Conservation (phyloP, 2,888 invertebrate species). For the Pachliopta kotzebuea region DNA sequence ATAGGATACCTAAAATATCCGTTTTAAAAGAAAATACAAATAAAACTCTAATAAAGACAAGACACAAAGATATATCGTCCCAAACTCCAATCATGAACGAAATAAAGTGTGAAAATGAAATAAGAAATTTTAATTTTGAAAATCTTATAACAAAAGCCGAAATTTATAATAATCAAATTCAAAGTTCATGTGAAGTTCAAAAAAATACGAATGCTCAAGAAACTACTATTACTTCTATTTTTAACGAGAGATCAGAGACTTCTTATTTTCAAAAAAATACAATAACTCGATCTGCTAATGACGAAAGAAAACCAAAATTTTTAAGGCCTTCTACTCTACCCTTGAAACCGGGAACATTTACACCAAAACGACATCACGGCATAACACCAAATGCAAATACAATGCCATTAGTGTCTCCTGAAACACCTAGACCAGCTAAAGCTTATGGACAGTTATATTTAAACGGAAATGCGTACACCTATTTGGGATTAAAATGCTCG, state of each 20-base stretch:
- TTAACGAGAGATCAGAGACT: constrained; percentile 72
- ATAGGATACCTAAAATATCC: constrained; percentile 57
- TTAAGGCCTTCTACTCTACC: constrained; percentile 91
- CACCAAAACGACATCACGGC: constrained; percentile 90
- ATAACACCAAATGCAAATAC: constrained; percentile 91
- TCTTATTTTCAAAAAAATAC: constrained; percentile 72
- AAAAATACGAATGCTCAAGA: constrained; percentile 63
- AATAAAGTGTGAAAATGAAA: constrained; percentile 57
- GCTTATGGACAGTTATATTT: constrained; percentile 93
- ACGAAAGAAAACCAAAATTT: constrained; percentile 83
- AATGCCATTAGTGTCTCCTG: constrained; percentile 92
- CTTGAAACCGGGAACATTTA: constrained; percentile 90
- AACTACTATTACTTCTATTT: constrained; percentile 39
- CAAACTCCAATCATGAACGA: constrained; percentile 45
- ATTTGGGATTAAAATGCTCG: constrained; percentile 93
- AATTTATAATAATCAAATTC: constrained; percentile 72
- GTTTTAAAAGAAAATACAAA: constrained; percentile 59
- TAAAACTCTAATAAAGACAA: constrained; percentile 48
- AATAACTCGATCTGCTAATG: constrained; percentile 47
- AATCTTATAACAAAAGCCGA: constrained; percentile 75
- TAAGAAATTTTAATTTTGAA: constrained; percentile 73
- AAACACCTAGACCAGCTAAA: constrained; percentile 94
- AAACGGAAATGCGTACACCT: constrained; percentile 95
- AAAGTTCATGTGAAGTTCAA: constrained; percentile 65
- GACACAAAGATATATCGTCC: constrained; percentile 47